Percentiles rank a stretch among this genome's conserved stretches.
Evolutionary conservation across 2,113 vertebrate species (phyloP).

Genomic region (Cyphomyrus plagiostoma): DNA sequence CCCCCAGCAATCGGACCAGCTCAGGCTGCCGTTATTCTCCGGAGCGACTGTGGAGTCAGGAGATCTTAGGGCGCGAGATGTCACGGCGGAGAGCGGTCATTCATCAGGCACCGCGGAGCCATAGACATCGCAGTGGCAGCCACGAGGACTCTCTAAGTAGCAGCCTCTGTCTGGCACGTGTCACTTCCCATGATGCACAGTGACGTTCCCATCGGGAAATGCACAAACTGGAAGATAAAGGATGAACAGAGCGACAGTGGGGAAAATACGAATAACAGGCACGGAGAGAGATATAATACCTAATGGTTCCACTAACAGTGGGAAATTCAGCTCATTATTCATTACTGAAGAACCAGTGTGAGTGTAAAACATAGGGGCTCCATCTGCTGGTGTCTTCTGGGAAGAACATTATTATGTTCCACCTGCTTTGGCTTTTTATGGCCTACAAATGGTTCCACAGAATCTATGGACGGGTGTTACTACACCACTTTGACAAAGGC

Average conservation of each 20-base stretch:
- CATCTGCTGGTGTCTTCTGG: constrained; percentile 44
- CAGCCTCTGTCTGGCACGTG: constrained; percentile 38
- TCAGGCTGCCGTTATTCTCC: not conserved
- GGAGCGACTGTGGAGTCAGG: not conserved
- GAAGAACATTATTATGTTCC: constrained; percentile 24
- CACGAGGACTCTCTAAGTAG: not conserved
- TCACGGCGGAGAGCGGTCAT: not conserved
- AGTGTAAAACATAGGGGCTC: constrained; percentile 49
- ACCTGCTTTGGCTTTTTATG: not conserved
- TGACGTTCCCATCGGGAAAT: not conserved
- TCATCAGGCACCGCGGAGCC: constrained; percentile 39
- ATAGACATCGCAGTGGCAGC: constrained; percentile 24
- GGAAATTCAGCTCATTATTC: constrained; percentile 3
- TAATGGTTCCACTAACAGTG: not conserved
- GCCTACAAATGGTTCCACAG: not conserved
- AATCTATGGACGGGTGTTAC: not conserved
- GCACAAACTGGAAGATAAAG: not conserved
- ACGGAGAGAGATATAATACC: constrained; percentile 42
- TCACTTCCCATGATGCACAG: constrained; percentile 35
- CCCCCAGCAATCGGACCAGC: constrained; percentile 48
- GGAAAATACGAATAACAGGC: not conserved
- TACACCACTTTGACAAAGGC: not conserved
- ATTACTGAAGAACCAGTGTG: not conserved
- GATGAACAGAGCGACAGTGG: not conserved
- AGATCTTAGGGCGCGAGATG: not conserved